These are phyloP conservation scores for Netta rufina DNA, from an alignment of 2,797 vertebrate species.

Conservation along the genomic window DNA sequence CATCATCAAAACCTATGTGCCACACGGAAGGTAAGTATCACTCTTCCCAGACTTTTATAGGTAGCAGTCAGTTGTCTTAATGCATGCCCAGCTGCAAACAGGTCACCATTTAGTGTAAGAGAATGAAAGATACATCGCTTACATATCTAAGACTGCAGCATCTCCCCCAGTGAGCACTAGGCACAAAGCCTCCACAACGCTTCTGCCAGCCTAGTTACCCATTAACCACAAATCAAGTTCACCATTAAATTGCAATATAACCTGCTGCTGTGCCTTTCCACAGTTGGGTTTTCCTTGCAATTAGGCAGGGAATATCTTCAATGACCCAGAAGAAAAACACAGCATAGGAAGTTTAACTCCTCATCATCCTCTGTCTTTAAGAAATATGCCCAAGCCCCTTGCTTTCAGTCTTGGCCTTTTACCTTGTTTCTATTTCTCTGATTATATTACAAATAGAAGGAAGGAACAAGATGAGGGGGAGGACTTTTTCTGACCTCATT, in stretches of 20 bases:
- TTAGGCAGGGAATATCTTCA: neutral
- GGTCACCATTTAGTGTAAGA: neutral
- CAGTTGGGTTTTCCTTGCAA: neutral
- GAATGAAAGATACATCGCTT: neutral
- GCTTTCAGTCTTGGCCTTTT: neutral
- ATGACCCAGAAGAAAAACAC: neutral
- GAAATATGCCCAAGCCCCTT: neutral
- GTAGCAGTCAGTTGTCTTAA: neutral
- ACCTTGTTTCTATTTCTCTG: neutral
- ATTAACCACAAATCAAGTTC: neutral
- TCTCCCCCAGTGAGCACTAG: neutral
- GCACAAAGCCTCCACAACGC: neutral
- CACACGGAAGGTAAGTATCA: neutral
- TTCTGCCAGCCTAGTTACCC: neutral
- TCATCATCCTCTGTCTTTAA: neutral
- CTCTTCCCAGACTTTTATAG: neutral
- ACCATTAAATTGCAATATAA: neutral
- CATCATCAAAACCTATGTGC: neutral
- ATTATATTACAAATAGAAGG: neutral
- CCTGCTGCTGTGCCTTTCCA: neutral
- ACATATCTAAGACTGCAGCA: fast-evolving
- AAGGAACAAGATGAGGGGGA: neutral
- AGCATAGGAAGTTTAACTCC: neutral
- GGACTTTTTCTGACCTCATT: neutral
- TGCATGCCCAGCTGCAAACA: neutral